Conservation (phyloP, 1,140 invertebrate species). For the Neuroterus valhalla region DNA sequence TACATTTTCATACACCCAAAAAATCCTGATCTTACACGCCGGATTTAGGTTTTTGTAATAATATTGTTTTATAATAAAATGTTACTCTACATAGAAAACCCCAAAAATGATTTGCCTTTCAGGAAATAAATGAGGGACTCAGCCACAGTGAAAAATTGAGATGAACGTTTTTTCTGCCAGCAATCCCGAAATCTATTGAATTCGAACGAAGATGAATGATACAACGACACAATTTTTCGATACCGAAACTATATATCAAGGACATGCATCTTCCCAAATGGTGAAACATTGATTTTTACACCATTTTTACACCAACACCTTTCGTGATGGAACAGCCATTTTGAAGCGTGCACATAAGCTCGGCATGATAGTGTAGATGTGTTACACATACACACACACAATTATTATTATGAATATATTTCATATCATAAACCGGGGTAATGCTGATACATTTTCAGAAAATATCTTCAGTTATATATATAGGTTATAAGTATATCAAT, state of each 20-base stretch:
- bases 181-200: neutral
- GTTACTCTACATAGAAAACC: too few relatives aligned
- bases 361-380: conserved; percentile 58
- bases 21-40: too few relatives aligned
- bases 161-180: neutral
- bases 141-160: neutral
- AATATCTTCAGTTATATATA: too few relatives aligned
- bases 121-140: neutral
- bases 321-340: conserved; percentile 57
- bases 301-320: conserved; percentile 4
- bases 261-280: neutral
- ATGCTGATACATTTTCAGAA: too few relatives aligned
- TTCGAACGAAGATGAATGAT: neutral
- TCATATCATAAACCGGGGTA: too few relatives aligned
- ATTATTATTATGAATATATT: neutral
- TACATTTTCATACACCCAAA: too few relatives aligned
- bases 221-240: neutral
- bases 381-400: conserved; percentile 11
- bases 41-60: too few relatives aligned
- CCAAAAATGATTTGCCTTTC: too few relatives aligned
- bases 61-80: too few relatives aligned
- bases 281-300: neutral
- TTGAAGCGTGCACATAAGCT: conserved; percentile 70
- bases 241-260: neutral
- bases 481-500: too few relatives aligned